A percentile compares a stretch with the other conserved stretches of the same genome.
phyloP scores from a whole-genome alignment of 2,113 vertebrate species.

The Mugil cephalus region DNA sequence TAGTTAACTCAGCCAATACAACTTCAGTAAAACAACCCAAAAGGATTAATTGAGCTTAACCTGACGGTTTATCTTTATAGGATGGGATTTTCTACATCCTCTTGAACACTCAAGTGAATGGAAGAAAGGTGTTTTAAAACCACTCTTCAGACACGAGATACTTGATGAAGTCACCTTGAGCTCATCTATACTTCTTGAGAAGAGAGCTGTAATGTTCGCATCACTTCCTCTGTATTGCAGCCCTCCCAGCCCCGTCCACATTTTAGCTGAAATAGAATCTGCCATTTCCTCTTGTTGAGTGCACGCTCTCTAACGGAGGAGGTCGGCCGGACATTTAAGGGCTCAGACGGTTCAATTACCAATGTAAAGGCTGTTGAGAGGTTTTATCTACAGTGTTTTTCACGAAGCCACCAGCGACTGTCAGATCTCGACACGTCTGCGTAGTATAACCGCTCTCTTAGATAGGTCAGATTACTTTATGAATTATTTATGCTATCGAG shows the following conservation, averaged over 20 bases:
- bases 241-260: neutral
- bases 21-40: no score
- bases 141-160: no score
- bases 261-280: slow-evolving; percentile 49
- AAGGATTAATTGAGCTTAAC: no score
- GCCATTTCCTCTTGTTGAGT: slow-evolving; percentile 47
- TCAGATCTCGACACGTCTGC: slow-evolving; percentile 58
- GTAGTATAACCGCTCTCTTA: slow-evolving; percentile 36
- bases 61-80: no score
- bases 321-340: slow-evolving; percentile 30
- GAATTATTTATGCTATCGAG: slow-evolving; percentile 69
- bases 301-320: slow-evolving; percentile 42
- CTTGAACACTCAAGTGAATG: no score
- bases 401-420: slow-evolving; percentile 49
- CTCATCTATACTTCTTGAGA: neutral
- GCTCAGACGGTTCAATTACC: slow-evolving; percentile 62
- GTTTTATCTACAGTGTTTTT: slow-evolving; percentile 67
- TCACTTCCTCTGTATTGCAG: neutral
- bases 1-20: no score
- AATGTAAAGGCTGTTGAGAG: slow-evolving; percentile 58
- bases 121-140: no score
- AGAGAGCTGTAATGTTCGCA: slow-evolving; percentile 10
- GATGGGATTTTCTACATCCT: no score
- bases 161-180: neutral
- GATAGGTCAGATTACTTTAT: slow-evolving; percentile 59